A percentile compares a stretch with the other conserved stretches of the same genome.
phyloP scores from a whole-genome alignment of 2,888 invertebrate species.

The Falcaria lacertinaria region DNA sequence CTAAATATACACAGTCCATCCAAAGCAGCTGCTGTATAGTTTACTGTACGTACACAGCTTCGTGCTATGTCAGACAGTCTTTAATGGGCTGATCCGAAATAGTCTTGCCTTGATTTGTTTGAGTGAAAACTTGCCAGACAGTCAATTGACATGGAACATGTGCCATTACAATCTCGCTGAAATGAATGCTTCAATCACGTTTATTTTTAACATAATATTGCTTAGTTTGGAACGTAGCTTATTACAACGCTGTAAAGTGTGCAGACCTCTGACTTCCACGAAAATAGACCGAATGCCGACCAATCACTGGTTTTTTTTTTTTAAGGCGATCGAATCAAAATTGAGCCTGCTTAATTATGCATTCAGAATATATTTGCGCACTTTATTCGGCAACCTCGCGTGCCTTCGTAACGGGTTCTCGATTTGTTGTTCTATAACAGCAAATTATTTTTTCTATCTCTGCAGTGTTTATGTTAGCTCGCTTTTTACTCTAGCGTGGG shows the following conservation, averaged over 20 bases:
- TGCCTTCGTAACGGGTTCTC: neutral
- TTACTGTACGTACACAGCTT: neutral
- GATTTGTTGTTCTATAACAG: neutral
- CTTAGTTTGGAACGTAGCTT: constrained; percentile 22
- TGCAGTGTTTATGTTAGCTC: neutral
- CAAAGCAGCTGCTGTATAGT: too few relatives aligned
- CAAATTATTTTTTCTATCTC: neutral
- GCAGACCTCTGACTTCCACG: constrained; percentile 54
- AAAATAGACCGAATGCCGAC: constrained; percentile 38
- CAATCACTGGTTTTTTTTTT: constrained; percentile 12
- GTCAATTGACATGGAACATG: neutral
- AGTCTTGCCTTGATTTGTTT: neutral
- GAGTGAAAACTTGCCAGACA: neutral
- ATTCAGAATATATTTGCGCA: constrained; percentile 1
- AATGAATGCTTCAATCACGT: neutral
- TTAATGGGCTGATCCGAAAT: neutral
- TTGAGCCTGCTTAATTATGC: neutral
- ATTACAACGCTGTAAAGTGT: neutral
- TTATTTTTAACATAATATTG: constrained; percentile 27
- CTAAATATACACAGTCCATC: too few relatives aligned
- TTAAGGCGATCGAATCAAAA: neutral
- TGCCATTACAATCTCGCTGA: neutral
- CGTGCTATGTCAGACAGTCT: neutral
- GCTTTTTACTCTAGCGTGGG: too few relatives aligned
- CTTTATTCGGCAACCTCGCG: neutral